Evolutionary conservation across 2,888 invertebrate genomes (phyloP), one percentile per base, ranked within the genome.

Genomic region (Neuroscelio doddi): DNA sequence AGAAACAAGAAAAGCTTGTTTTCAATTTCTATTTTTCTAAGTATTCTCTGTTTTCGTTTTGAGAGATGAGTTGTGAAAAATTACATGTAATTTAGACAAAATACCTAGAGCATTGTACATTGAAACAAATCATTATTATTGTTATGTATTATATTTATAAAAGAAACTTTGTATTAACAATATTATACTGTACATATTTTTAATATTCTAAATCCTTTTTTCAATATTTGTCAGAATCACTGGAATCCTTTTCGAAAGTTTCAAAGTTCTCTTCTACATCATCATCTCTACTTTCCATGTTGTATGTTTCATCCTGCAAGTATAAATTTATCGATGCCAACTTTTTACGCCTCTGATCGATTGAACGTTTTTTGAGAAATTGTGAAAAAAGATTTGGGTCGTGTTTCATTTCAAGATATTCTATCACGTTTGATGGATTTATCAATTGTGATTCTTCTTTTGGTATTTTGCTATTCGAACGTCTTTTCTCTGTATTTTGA

Each of bases 301-400:
- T 69, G 14, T 72, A 27, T 1, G 72, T 64, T 15, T 78, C 73
- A 26, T 68, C 3, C 2, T 21, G 71, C 72, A 42, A 78, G 77
- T 24, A 68, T 59, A 3, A 21, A 21, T 21, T 21, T 3, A 21
- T 21, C 2, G 21, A 38, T 82, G 80, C 4, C 73, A 74, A 32
- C 49, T 73, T 75, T 72, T 17, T 73, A 0, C 32, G 64, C 53
- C 51, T 77, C 21, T 69, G 61, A 4, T 75, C 71, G 69, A 87
- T 87, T 85, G 86, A 85, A 84, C 88, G 85, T 65, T 88, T 85
- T 32, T 81, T 71, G 61, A 90, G 80, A 77, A 90, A 90, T 15
- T 88, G 85, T 0, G 86, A 84, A 61, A 91, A 86, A 9, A 88
- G 87, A 56, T 86, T 81, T 53, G 9, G 1, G 8, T 29, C 84